These are phyloP conservation scores for Lasioglossum albipes DNA, from an alignment of 1,140 invertebrate species.

Conservation along the genomic window DNA sequence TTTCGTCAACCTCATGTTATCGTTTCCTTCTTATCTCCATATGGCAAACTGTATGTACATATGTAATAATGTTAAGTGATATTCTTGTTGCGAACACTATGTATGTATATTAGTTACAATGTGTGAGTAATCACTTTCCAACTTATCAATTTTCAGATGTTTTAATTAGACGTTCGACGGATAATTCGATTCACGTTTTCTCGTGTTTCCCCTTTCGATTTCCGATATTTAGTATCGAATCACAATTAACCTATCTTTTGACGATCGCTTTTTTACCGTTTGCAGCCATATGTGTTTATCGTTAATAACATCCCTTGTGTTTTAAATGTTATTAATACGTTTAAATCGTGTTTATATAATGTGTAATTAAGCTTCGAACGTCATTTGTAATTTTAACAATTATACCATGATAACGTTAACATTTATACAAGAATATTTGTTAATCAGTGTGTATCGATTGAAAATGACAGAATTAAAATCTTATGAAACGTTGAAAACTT, in stretches of 20 bases:
- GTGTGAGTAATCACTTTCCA: background rate
- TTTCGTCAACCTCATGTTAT: background rate
- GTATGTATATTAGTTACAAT: background rate
- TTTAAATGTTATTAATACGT: background rate
- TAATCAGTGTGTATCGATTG: background rate
- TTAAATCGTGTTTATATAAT: background rate
- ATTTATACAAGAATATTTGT: background rate
- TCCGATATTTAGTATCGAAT: background rate
- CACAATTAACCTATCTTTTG: slow-evolving; percentile 15
- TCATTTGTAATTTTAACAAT: background rate
- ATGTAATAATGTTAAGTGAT: background rate
- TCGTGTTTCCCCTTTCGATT: too few relatives aligned
- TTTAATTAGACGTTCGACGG: background rate
- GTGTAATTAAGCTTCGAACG: background rate
- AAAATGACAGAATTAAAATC: background rate
- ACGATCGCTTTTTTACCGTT: background rate
- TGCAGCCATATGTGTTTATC: background rate
- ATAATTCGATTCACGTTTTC: background rate
- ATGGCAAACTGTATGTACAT: slow-evolving; percentile 1
- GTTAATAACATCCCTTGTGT: background rate
- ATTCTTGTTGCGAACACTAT: background rate
- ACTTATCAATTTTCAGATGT: background rate
- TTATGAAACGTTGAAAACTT: background rate
- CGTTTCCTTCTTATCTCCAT: slow-evolving; percentile 11
- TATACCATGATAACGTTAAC: background rate